Conservation (phyloP, 2,888 invertebrate genomes). For the Drosophila niveifrons region DNA sequence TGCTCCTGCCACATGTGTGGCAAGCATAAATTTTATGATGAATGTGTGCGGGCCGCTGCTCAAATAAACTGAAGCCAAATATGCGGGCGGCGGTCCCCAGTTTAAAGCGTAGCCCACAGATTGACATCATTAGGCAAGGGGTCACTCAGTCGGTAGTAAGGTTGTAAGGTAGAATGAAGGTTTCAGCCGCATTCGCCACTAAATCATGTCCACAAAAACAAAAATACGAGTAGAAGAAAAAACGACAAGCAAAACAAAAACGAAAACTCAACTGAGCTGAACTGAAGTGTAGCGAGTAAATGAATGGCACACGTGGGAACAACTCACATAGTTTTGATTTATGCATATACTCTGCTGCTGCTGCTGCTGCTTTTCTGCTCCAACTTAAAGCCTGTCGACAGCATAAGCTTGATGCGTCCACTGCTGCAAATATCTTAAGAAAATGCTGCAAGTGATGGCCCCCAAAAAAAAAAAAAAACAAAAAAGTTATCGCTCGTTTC, state of each 20-base stretch:
- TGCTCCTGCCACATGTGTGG: conserved; percentile 31
- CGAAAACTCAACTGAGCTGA: conserved; percentile 18
- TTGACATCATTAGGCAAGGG: conserved; percentile 73
- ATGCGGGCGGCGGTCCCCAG: conserved; percentile 30
- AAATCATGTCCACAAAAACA: conserved; percentile 51
- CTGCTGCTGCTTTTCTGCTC: background rate
- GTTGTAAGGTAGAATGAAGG: no score
- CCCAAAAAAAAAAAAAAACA: background rate
- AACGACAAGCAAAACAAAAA: background rate
- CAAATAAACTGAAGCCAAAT: conserved; percentile 65
- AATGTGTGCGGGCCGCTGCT: conserved; percentile 68
- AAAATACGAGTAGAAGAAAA: conserved; percentile 20
- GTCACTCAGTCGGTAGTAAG: conserved; percentile 18
- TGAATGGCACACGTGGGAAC: conserved; percentile 72
- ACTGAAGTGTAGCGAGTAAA: conserved; percentile 45
- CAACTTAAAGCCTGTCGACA: conserved; percentile 14
- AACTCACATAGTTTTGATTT: conserved; percentile 63
- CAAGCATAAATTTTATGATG: conserved; percentile 64
- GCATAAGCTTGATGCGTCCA: no score
- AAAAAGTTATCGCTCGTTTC: conserved; percentile 7
- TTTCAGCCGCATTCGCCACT: conserved; percentile 34
- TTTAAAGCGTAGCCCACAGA: conserved; percentile 69
- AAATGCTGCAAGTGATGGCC: conserved; percentile 14
- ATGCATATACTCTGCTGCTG: conserved; percentile 46
- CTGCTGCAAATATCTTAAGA: conserved; percentile 8